These are phyloP conservation scores for Scaptomyza reducta DNA, from an alignment of 2,888 invertebrate species.

Conservation along the genomic window DNA sequence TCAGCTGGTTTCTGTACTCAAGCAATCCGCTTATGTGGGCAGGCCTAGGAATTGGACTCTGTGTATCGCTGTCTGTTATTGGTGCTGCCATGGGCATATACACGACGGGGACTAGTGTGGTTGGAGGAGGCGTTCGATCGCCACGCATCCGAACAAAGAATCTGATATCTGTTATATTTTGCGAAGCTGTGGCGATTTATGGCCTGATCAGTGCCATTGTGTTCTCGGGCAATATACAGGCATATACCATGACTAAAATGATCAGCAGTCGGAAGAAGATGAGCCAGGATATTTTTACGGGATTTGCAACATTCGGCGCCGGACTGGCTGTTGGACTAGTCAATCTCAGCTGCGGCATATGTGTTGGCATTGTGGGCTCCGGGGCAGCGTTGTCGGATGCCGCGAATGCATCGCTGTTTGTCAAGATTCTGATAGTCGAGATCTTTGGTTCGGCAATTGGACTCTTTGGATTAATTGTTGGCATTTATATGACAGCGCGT, in stretches of 20 bases:
- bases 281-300: conserved; percentile 91
- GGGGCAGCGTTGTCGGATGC: conserved; percentile 99
- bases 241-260: conserved; percentile 66
- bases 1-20: conserved; percentile 95
- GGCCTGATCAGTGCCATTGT: conserved; percentile 99
- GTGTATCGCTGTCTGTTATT: conserved; percentile 98
- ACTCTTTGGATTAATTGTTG: conserved; percentile 98
- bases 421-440: conserved; percentile 99
- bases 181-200: conserved; percentile 99
- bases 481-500: conserved; percentile 95
- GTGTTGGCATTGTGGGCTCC: conserved; percentile 99
- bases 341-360: conserved; percentile 95
- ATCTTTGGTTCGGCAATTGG: conserved; percentile 99
- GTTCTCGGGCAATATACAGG: conserved; percentile 91
- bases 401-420: conserved; percentile 97
- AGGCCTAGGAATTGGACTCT: conserved; percentile 94
- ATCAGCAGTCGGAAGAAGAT: conserved; percentile 80
- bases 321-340: conserved; percentile 97
- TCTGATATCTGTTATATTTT: conserved; percentile 99
- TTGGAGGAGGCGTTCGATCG: conserved; percentile 98
- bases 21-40: conserved; percentile 99
- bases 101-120: conserved; percentile 97
- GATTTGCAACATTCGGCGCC: conserved; percentile 97
- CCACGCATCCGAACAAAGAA: conserved; percentile 99
- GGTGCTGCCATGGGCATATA: conserved; percentile 99